Evolutionary conservation across 1,140 invertebrate species (phyloP), one percentile per base, ranked within the genome.

Genomic region (Theocolax elegans): DNA sequence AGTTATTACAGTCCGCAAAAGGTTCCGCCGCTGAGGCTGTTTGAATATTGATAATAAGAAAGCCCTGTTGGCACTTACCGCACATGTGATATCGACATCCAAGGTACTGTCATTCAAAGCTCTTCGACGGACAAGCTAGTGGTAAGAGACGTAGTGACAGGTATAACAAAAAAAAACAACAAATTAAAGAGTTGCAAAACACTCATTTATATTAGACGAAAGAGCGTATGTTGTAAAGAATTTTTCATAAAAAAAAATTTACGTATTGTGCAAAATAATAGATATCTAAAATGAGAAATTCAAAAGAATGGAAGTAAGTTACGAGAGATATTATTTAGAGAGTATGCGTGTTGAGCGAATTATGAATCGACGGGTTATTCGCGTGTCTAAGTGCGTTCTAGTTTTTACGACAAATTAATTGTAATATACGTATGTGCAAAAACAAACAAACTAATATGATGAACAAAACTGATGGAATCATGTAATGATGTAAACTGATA

Each of bases 1-100:
- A 98, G 83, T 84, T 97, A 67, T 80, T 92, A 72, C 86, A 88
- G 76, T 88, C 90, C 71, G 85, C 90, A 44, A 86, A 83, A 67
- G 85, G 85, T 65, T 75, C 78, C 69, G 81, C 77, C 72, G 81
- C 73, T 70, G 81, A 83, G 72, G 67, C 59, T 65, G 72, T 75
- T 35, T 77, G 25, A 74, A 72, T 31, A 75, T 65, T 72, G 71
- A 75, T 65, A 35, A 75, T 64, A n/a, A 76, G 72, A 72, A 72
- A 72, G 73, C 62, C 44, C 67, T 67, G 48, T 60, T 72, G 74
- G 71, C 74, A 74, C 72, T 76, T 77, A 82, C 79, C 78, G 80
- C 73, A 78, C 81, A 81, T 86, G 84, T 85, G 83, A 85, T 85
- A 85, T 81, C 79, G 80, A 82, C 80, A 82, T 77, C 66, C 23